Conservation (phyloP, 2,113 vertebrate species). For the Hippopotamus amphibius region DNA sequence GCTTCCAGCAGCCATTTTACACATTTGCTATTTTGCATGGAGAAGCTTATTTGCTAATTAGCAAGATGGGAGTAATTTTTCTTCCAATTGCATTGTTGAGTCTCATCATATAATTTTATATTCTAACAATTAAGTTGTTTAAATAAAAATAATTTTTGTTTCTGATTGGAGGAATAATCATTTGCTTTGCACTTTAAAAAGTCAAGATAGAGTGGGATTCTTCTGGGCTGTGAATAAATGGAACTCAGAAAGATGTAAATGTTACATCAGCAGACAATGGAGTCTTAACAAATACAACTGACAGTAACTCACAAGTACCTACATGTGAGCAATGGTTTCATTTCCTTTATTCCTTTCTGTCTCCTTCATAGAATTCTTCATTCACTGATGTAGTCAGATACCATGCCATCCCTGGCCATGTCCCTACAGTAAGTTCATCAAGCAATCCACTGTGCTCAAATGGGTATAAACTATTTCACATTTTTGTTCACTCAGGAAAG, state of each 20-base stretch:
- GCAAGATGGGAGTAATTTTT: background rate
- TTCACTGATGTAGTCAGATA: background rate
- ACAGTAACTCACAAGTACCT: background rate
- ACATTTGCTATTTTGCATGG: background rate
- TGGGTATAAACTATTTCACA: background rate
- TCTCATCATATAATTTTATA: background rate
- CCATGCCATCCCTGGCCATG: background rate
- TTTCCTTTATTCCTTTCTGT: background rate
- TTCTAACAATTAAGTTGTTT: background rate
- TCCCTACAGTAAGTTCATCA: background rate
- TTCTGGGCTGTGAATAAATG: background rate
- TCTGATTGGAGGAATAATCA: background rate
- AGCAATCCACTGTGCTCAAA: background rate
- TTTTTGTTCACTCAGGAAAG: background rate
- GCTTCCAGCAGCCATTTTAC: background rate
- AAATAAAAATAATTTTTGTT: background rate
- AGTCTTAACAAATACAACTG: background rate
- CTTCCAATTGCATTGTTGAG: background rate
- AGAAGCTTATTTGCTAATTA: background rate
- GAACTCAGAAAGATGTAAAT: background rate
- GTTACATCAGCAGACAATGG: background rate
- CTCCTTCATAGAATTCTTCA: background rate
- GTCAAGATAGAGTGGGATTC: background rate
- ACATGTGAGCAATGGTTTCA: background rate
- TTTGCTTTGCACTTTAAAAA: background rate